These are phyloP conservation scores for Macrocentrus cingulum DNA, from an alignment of 1,140 invertebrate species.

Conservation along the genomic window DNA sequence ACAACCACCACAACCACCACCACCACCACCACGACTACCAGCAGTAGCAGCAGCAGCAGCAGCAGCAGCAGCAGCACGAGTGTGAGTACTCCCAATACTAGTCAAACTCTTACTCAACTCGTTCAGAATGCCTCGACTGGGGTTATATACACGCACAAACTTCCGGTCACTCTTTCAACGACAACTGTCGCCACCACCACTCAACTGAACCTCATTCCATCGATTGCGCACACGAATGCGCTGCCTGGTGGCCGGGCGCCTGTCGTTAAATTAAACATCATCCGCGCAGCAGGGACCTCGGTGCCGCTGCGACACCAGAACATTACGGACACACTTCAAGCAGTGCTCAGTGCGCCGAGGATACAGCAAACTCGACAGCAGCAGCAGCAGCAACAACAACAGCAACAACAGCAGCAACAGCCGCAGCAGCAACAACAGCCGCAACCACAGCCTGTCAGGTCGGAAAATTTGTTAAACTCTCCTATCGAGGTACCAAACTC, in stretches of 20 bases:
- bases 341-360: constrained; percentile 43
- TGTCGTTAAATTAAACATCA: constrained; percentile 53
- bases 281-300: constrained; percentile 34
- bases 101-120: constrained; percentile 50
- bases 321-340: constrained; percentile 43
- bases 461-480: constrained; percentile 51
- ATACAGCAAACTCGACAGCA: constrained; percentile 41
- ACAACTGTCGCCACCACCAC: constrained; percentile 51
- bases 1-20: too few relatives aligned
- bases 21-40: too few relatives aligned
- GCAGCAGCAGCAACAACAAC: constrained; percentile 32
- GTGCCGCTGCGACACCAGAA: constrained; percentile 40
- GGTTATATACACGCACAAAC: constrained; percentile 57
- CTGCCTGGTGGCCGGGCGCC: constrained; percentile 42
- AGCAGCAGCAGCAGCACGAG: too few relatives aligned
- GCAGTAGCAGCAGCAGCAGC: too few relatives aligned
- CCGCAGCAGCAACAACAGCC: constrained; percentile 32
- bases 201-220: constrained; percentile 50
- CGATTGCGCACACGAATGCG: constrained; percentile 50
- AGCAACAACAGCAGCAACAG: constrained; percentile 34
- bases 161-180: constrained; percentile 51
- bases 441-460: constrained; percentile 39
- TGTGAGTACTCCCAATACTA: constrained; percentile 33
- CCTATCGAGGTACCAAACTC: constrained; percentile 54
- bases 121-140: constrained; percentile 51